A percentile compares a stretch with the other conserved stretches of the same genome.
Evolutionary conservation across 2,113 vertebrate genomes (phyloP).

Genomic region (Zosterops lateralis): DNA sequence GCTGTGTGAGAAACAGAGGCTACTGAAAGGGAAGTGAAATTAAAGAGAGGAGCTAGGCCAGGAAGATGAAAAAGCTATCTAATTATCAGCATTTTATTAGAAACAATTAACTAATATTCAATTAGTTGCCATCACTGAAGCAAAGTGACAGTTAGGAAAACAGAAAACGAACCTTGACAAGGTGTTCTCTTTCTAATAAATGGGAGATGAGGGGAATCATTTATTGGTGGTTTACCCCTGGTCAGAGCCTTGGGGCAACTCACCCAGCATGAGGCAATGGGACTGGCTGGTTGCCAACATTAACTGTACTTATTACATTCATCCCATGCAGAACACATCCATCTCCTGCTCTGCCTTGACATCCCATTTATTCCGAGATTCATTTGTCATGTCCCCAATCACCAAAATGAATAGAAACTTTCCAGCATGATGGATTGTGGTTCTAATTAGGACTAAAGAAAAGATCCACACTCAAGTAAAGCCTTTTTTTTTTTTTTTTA

Average conservation of each 20-base stretch:
- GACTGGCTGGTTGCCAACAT: conserved; percentile 83
- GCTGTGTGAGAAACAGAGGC: neutral
- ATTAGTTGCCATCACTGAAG: conserved; percentile 57
- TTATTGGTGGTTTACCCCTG: conserved; percentile 68
- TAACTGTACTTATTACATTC: conserved; percentile 86
- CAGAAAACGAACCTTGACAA: conserved; percentile 66
- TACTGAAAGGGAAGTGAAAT: conserved; percentile 50
- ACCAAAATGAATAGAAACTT: conserved; percentile 87
- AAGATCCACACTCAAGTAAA: conserved; percentile 74
- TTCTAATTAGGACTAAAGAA: conserved; percentile 86
- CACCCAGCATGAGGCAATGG: conserved; percentile 53
- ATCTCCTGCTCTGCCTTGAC: conserved; percentile 84
- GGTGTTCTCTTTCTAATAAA: conserved; percentile 81
- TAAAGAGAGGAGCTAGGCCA: conserved; percentile 35
- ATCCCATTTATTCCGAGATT: conserved; percentile 88
- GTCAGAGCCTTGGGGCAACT: conserved; percentile 65
- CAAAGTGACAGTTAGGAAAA: conserved; percentile 61
- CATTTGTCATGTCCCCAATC: conserved; percentile 94
- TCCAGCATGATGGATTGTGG: conserved; percentile 83
- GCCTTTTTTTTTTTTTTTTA: conserved; percentile 46
- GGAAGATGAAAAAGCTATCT: conserved; percentile 35
- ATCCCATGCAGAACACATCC: conserved; percentile 85
- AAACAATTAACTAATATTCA: conserved; percentile 73
- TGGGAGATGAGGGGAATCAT: conserved; percentile 61
- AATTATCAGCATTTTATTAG: conserved; percentile 66